Base-by-base conservation (phyloP, 1,140 invertebrate species). In the Drosophila nebulosa region DNA sequence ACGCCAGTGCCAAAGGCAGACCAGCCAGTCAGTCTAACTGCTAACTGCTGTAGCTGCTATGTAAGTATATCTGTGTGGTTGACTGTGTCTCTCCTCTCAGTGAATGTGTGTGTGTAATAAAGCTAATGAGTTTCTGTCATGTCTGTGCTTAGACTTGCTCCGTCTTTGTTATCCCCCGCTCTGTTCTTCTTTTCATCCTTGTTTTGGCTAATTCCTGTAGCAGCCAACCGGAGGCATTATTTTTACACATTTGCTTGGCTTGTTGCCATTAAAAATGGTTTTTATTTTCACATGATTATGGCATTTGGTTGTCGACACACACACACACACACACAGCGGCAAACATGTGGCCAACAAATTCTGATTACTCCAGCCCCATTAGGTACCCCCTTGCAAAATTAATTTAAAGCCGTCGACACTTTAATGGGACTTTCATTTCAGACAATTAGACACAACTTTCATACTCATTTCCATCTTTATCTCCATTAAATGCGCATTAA, bases 81-180 rank as follows among this genome's bases (percentile, higher is more conserved):
- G 9, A 16, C n/a, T 46, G 7, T 46, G 16, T 10, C 39, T 46
- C 39, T 46, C 16, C 16, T 21, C 39, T 46, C 39, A 46, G 24
- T 61, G 26, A 57, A 63, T 64, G 61, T 69, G 64, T 69, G 73
- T 74, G 64, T 69, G 73, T 74, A 81, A 78, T 73, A 70, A 69
- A 69, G 81, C 83, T 85, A 88, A 85, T 81, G 81, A 88, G 78
- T 81, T 78, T 83, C 59, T 78, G 74, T 46, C 78, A 74, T 79
- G 80, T 74, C 69, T 64, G 68, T 21, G 59, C 51, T 35, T 52
- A 72, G 73, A 68, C 56, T 69, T 42, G 71, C 24, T 52, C 26
- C 10, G 22, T 61, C 62, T 66, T 27, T 24, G 39, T 18, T 21
- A 10, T 21, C 16, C 14, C 0, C 16, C 6, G 27, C 2, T 7